Conservation (phyloP, 2,888 invertebrate species). For the Yponomeuta sedellus region DNA sequence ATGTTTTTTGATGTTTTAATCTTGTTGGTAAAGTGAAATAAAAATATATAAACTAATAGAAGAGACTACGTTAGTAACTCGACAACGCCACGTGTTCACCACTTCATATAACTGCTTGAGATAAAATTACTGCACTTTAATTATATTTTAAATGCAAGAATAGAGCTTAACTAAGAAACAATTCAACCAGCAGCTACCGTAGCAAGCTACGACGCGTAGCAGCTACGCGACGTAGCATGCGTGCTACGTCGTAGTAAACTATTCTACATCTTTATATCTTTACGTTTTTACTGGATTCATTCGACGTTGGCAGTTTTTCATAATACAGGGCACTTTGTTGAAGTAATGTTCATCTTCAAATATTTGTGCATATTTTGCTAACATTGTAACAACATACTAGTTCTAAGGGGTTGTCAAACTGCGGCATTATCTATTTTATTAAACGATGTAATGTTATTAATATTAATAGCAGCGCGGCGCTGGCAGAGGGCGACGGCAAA, state of each 20-base stretch:
- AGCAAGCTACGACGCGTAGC: background rate
- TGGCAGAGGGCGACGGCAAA: constrained; percentile 21
- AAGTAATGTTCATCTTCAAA: too few species aligned
- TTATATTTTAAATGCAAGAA: too few species aligned
- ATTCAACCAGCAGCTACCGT: background rate
- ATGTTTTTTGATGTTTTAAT: too few species aligned
- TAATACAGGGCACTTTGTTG: too few species aligned
- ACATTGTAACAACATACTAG: background rate
- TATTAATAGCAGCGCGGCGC: background rate
- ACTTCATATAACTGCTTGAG: too few species aligned
- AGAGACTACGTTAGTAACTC: too few species aligned
- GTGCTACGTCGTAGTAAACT: background rate
- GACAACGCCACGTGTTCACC: too few species aligned
- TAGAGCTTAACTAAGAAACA: too few species aligned
- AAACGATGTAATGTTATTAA: background rate
- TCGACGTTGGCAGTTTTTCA: background rate
- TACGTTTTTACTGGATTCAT: background rate
- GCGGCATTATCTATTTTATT: background rate
- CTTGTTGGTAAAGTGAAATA: too few species aligned
- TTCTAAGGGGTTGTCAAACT: background rate
- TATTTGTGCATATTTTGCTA: background rate
- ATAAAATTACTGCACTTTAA: too few species aligned
- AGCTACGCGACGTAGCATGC: background rate
- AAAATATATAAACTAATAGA: too few species aligned
- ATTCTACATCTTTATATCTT: background rate